Evolutionary conservation across 2,888 invertebrate species (phyloP).

Genomic region (Chrysomela aeneicollis): DNA sequence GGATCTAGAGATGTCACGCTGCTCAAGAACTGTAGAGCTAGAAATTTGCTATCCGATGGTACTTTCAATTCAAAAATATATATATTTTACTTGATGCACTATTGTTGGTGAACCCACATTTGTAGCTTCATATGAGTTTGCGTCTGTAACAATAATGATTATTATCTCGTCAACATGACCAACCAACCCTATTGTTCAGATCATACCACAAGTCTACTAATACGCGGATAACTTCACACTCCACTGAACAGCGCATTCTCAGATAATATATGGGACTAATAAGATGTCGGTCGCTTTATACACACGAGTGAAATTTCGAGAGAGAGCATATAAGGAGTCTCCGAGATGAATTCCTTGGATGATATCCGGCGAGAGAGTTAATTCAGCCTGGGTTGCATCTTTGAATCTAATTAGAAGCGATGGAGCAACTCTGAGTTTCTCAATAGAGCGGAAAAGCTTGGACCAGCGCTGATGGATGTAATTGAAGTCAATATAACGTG

Average conservation of each 20-base stretch:
- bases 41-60: too few relatives aligned
- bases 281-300: conserved; percentile 4
- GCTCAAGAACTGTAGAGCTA: too few relatives aligned
- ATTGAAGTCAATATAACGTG: neutral
- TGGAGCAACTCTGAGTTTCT: neutral
- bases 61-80: too few relatives aligned
- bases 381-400: conserved; percentile 5
- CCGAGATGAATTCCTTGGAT: conserved; percentile 14
- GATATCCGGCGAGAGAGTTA: conserved; percentile 5
- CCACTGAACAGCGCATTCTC: neutral
- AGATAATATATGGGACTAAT: conserved; percentile 8
- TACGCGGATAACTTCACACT: neutral
- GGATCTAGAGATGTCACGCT: too few relatives aligned
- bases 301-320: conserved; percentile 5
- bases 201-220: neutral
- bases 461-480: neutral
- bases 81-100: too few relatives aligned
- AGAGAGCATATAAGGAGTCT: conserved; percentile 1
- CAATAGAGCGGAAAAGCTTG: neutral
- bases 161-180: too few relatives aligned
- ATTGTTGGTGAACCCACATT: too few relatives aligned
- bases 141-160: too few relatives aligned
- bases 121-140: too few relatives aligned
- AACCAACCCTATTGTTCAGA: neutral
- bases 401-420: neutral